These are phyloP conservation scores for Petrolisthes manimaculis DNA, from an alignment of 2,888 invertebrate genomes.

Conservation along the genomic window DNA sequence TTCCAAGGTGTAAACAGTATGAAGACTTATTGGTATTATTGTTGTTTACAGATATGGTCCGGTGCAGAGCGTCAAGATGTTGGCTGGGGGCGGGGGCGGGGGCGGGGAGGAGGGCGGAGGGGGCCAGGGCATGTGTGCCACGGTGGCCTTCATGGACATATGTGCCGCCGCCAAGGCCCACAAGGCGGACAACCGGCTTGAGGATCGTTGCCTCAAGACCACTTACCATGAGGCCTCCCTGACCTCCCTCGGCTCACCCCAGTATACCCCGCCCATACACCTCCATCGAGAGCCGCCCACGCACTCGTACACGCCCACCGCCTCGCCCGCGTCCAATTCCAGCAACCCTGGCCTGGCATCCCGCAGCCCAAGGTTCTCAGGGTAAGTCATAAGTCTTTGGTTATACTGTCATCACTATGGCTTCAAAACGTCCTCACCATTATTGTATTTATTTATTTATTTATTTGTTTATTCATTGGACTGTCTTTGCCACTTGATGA, in stretches of 20 bases:
- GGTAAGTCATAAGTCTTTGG: conserved; percentile 50
- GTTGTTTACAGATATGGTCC: conserved; percentile 87
- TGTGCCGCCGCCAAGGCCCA: conserved; percentile 95
- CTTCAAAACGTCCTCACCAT: not conserved
- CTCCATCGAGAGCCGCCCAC: conserved; percentile 74
- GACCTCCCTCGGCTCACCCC: conserved; percentile 64
- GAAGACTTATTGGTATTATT: not conserved
- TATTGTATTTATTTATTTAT: not conserved
- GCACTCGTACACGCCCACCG: conserved; percentile 67
- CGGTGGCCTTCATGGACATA: conserved; percentile 96
- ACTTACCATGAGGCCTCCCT: conserved; percentile 89
- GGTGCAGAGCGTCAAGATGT: conserved; percentile 95
- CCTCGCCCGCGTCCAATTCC: conserved; percentile 43
- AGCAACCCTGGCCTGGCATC: conserved; percentile 59
- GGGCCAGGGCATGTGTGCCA: conserved; percentile 79
- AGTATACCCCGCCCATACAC: conserved; percentile 67
- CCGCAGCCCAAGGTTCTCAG: conserved; percentile 63
- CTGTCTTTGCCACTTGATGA: too few species aligned
- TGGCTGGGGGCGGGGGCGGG: conserved; percentile 73
- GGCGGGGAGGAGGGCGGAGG: conserved; percentile 63
- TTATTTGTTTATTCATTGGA: too few species aligned
- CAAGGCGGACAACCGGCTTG: conserved; percentile 88
- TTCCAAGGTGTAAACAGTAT: too few species aligned
- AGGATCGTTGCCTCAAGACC: conserved; percentile 87
- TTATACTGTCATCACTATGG: not conserved